phyloP scores from a whole-genome alignment of 2,888 invertebrate genomes.

The Dione vanillae region DNA sequence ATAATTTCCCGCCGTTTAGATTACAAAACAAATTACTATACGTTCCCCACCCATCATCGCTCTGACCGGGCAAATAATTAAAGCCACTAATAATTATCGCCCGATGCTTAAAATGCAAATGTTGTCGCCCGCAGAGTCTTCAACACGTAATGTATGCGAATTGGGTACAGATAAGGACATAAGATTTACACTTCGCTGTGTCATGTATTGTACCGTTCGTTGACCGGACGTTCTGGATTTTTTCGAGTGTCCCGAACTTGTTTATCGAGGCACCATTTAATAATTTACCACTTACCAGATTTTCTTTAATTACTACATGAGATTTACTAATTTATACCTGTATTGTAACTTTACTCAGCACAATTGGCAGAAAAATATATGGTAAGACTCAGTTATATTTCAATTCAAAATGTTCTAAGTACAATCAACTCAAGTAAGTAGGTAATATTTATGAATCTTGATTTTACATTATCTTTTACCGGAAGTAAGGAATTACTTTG shows the following conservation, averaged over 20 bases:
- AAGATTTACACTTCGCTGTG: constrained; percentile 76
- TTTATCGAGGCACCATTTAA: constrained; percentile 40
- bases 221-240: constrained; percentile 53
- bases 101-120: constrained; percentile 79
- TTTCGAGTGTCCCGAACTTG: constrained; percentile 42
- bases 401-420: too few species aligned
- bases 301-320: constrained; percentile 39
- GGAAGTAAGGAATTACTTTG: neutral
- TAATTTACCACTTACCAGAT: constrained; percentile 41
- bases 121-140: constrained; percentile 73
- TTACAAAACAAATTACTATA: constrained; percentile 76
- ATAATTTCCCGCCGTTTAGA: constrained; percentile 62
- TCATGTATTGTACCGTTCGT: constrained; percentile 70
- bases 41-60: constrained; percentile 67
- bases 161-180: constrained; percentile 73
- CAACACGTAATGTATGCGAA: constrained; percentile 62
- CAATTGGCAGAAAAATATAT: too few species aligned
- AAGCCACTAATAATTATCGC: constrained; percentile 75
- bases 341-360: too few species aligned
- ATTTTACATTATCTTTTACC: neutral
- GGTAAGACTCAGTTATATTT: too few species aligned
- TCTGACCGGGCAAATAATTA: constrained; percentile 62
- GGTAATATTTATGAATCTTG: too few species aligned
- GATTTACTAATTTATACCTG: constrained; percentile 31
- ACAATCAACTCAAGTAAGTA: too few species aligned